Evolutionary conservation across 2,888 invertebrate genomes (phyloP), one percentile per base, ranked within the genome.

Genomic region (Ormia ochracea): DNA sequence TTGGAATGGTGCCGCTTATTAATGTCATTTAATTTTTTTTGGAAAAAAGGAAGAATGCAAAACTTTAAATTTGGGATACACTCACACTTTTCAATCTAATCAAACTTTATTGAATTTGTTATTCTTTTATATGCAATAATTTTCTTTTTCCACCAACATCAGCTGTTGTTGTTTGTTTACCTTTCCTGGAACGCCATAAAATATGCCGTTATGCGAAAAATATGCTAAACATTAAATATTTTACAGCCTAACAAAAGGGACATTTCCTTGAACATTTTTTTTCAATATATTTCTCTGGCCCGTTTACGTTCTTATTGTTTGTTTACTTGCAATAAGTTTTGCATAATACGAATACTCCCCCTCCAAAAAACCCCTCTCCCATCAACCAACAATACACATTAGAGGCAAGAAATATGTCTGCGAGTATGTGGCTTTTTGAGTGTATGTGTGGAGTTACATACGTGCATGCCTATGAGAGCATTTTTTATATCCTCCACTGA

Each of bases 111-210:
- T 23, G 33, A 73, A 65, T 73, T 73, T 14, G 17, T 45, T 54
- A 45, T 50, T 23, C n/a, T 31, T 59, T 50, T 59, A 19, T 48
- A 31, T 50, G 59, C 36, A 38, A 54, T 63, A 12, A 26, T 19
- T 72, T 50, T 58, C n/a, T 12, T 12, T 43, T 52, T 63, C 70
- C 56, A 38, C 17, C 54, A 28, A 28, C 74, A 75, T 75, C 79
- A 75, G 69, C 69, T 79, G 79, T 70, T 78, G 38, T 56, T 70
- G 58, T 78, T 58, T 70, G 69, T 79, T 79, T 79, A 75, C 75
- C 66, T 70, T 75, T 28, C n/a, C n/a, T 28, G 28, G 9, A 45
- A 43, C 59, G n/a, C 65, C 59, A 74, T 79, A 70, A 79, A 79
- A 75, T 54, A 65, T 78, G 48, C 54, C 48, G 56, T 79, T 75